A percentile compares a stretch with the other conserved stretches of the same genome.
These are phyloP conservation scores for Epiblema foenella DNA, from an alignment of 2,888 invertebrate species.

Conservation along the genomic window DNA sequence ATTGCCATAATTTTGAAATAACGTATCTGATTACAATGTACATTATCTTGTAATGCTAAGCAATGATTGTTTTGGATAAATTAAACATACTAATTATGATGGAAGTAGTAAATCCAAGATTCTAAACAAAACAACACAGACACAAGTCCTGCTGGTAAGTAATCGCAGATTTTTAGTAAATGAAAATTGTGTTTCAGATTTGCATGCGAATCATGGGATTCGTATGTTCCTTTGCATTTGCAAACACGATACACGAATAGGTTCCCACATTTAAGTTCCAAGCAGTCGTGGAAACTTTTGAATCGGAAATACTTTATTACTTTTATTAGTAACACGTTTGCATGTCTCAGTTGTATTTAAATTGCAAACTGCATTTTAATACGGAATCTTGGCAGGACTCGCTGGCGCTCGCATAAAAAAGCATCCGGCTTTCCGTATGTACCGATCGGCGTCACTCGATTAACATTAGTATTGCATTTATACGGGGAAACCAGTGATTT, in stretches of 20 bases:
- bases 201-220: background rate
- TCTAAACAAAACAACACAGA: background rate
- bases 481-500: background rate
- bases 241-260: background rate
- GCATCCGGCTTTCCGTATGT: conserved; percentile 32
- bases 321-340: conserved; percentile 28
- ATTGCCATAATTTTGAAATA: conserved; percentile 29
- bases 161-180: too few species aligned
- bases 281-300: conserved; percentile 10
- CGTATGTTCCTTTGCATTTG: background rate
- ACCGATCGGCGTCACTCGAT: background rate
- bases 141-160: too few species aligned
- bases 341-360: conserved; percentile 31
- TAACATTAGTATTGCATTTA: background rate
- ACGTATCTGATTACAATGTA: background rate
- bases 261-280: background rate
- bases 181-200: background rate
- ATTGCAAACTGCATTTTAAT: conserved; percentile 42
- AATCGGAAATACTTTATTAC: conserved; percentile 23
- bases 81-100: background rate
- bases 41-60: background rate
- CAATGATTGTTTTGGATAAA: background rate
- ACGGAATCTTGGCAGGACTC: conserved; percentile 41
- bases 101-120: background rate
- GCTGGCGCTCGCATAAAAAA: conserved; percentile 42